These are phyloP conservation scores for Conus canariensis DNA, from an alignment of 2,888 invertebrate species.

Conservation along the genomic window DNA sequence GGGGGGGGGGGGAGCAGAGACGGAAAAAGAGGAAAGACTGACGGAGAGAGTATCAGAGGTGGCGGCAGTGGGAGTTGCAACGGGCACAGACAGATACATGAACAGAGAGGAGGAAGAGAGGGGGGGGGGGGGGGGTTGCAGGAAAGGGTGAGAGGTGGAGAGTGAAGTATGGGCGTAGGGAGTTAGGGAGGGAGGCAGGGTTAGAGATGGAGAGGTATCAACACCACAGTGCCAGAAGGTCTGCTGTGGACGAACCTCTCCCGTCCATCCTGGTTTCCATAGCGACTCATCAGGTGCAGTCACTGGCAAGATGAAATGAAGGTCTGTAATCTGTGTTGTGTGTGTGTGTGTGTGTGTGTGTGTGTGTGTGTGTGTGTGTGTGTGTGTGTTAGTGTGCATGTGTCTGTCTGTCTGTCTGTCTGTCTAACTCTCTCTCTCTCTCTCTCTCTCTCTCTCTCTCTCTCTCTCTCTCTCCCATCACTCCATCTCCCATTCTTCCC, in stretches of 20 bases:
- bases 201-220: too few relatives aligned
- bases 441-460: neutral
- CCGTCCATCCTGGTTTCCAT: neutral
- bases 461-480: neutral
- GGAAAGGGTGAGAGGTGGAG: slow-evolving; percentile 11
- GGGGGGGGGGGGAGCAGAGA: too few relatives aligned
- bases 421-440: neutral
- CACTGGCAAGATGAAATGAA: neutral
- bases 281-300: neutral
- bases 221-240: too few relatives aligned
- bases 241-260: neutral
- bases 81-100: too few relatives aligned
- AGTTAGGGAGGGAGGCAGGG: neutral
- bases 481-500: neutral
- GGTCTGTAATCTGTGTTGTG: too few relatives aligned
- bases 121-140: neutral
- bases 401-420: neutral
- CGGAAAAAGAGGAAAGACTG: neutral
- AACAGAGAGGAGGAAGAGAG: neutral
- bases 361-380: too few relatives aligned
- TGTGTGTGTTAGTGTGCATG: too few relatives aligned
- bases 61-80: too few relatives aligned
- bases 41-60: too few relatives aligned
- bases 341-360: too few relatives aligned
- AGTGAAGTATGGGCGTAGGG: neutral